Evolutionary conservation across 2,113 vertebrate genomes (phyloP).

Genomic region (Origma solitaria): DNA sequence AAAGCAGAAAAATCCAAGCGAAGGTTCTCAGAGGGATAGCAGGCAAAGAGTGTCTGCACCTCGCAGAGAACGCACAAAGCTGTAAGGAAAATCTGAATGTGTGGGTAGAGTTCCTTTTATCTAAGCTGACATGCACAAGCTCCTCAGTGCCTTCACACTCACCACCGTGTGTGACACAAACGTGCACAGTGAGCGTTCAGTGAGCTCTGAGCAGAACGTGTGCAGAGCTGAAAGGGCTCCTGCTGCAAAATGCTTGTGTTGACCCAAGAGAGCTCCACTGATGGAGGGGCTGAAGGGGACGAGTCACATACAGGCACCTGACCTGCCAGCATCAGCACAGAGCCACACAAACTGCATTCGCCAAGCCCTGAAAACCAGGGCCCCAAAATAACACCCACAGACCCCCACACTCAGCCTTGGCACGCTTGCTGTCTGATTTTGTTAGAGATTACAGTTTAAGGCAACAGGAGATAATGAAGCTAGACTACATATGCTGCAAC

Average conservation of each 20-base stretch:
- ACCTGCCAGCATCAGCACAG: neutral
- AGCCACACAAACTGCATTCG: neutral
- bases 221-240: neutral
- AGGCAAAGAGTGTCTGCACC: neutral
- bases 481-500: conserved; percentile 52
- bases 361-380: neutral
- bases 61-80: neutral
- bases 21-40: neutral
- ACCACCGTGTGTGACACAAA: neutral
- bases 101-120: neutral
- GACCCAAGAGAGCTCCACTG: too few species aligned
- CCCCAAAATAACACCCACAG: neutral
- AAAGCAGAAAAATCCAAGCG: neutral
- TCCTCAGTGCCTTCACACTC: neutral
- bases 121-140: neutral
- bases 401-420: neutral
- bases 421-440: neutral
- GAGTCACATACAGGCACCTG: accelerated
- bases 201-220: accelerated
- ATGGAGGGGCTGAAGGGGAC: neutral
- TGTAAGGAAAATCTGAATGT: neutral
- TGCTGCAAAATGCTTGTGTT: accelerated
- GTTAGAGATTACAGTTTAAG: conserved; percentile 5
- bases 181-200: accelerated
- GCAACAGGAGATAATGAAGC: conserved; percentile 28